A percentile compares a stretch with the other conserved stretches of the same genome.
Evolutionary conservation across 2,888 invertebrate species (phyloP).

Genomic region (Diogma glabrata): DNA sequence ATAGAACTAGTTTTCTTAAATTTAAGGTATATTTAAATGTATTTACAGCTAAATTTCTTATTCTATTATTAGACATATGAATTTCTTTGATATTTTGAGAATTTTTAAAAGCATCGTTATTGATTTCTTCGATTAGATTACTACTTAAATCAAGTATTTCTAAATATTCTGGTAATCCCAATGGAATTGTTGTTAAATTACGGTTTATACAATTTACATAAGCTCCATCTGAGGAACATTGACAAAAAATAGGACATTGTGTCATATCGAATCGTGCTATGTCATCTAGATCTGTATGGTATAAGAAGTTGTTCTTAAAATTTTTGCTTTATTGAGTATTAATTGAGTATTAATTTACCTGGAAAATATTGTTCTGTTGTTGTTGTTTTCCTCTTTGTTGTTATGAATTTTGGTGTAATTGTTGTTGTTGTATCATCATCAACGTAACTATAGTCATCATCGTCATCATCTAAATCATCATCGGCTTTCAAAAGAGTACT

Average conservation of each 20-base stretch:
- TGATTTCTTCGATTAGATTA: constrained; percentile 29
- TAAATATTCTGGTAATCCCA: constrained; percentile 29
- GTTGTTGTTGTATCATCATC: constrained; percentile 9
- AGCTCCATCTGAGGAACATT: too few relatives aligned
- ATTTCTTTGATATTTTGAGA: constrained; percentile 29
- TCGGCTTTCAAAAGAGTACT: too few relatives aligned
- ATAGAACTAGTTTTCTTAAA: constrained; percentile 25
- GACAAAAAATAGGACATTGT: too few relatives aligned
- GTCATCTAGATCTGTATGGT: constrained; percentile 5
- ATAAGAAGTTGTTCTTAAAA: too few relatives aligned
- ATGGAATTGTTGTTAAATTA: constrained; percentile 40
- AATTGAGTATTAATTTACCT: too few relatives aligned
- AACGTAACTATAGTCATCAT: constrained; percentile 13
- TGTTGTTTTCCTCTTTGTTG: constrained; percentile 6
- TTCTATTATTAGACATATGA: constrained; percentile 28
- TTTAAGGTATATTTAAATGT: constrained; percentile 19
- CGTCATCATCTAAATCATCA: constrained; percentile 13
- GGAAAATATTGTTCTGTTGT: constrained; percentile 20
- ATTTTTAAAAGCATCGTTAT: constrained; percentile 27
- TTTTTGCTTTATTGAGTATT: too few relatives aligned
- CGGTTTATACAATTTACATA: constrained; percentile 40
- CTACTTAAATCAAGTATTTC: constrained; percentile 32
- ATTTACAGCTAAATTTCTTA: constrained; percentile 27
- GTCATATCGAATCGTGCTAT: too few relatives aligned
- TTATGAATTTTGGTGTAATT: neutral